Percentiles rank a stretch among this genome's conserved stretches.
Evolutionary conservation across 2,888 invertebrate genomes (phyloP).

Genomic region (Calameuta idolon): DNA sequence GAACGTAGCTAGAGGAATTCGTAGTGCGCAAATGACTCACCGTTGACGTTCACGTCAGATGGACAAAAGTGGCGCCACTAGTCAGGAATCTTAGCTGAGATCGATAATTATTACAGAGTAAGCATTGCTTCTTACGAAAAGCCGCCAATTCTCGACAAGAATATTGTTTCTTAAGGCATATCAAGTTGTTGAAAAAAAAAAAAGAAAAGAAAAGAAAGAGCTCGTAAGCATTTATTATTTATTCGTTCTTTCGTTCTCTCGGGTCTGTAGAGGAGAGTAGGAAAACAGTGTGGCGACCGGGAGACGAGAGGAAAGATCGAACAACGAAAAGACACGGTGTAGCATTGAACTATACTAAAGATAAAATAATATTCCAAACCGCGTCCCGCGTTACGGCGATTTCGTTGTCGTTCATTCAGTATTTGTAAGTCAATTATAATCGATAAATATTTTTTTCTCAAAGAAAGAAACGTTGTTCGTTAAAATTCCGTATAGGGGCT

Average conservation of each 20-base stretch:
- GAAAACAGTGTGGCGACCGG: neutral
- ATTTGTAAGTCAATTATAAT: conserved; percentile 5
- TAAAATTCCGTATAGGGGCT: neutral
- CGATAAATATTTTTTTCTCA: neutral
- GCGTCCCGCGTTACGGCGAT: neutral
- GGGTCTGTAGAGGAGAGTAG: neutral
- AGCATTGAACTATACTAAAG: neutral
- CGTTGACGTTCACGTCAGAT: neutral
- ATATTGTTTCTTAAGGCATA: conserved; percentile 3
- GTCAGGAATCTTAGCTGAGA: neutral
- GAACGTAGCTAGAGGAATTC: neutral
- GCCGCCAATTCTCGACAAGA: neutral
- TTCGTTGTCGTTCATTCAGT: conserved; percentile 1
- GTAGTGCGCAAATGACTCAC: neutral
- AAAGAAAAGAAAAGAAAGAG: neutral
- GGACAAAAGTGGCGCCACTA: neutral
- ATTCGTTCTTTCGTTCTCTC: neutral
- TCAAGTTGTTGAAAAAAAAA: neutral
- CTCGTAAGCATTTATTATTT: neutral
- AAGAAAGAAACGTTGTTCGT: neutral
- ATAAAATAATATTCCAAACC: neutral
- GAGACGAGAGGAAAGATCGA: neutral
- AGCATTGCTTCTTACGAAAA: neutral
- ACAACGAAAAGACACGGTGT: neutral
- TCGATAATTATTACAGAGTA: neutral